Evolutionary conservation across 2,888 invertebrate genomes (phyloP).

Genomic region (Prosopocoilus inquinatus): DNA sequence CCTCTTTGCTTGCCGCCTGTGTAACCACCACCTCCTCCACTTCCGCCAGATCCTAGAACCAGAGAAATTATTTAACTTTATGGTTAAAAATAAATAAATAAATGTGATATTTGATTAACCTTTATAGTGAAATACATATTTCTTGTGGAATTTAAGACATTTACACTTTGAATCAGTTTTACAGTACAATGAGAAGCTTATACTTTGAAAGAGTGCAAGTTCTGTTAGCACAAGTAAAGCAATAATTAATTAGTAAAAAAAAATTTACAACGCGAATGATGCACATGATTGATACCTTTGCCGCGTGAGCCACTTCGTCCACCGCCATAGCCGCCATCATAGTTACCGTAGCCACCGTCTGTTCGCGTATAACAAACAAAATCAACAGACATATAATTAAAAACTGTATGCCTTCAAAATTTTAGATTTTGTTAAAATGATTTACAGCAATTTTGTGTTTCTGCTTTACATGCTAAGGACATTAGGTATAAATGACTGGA

Average conservation of each 20-base stretch:
- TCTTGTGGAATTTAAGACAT: not conserved
- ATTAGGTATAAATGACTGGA: slow-evolving; percentile 52
- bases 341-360: slow-evolving; percentile 87
- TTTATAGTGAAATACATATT: slow-evolving; percentile 20
- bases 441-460: slow-evolving; percentile 2
- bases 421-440: not conserved
- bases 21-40: slow-evolving; percentile 62
- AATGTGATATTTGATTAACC: slow-evolving; percentile 11
- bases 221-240: not conserved
- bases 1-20: slow-evolving; percentile 82
- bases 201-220: no score
- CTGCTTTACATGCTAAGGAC: slow-evolving; percentile 7
- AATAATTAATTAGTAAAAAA: slow-evolving; percentile 11
- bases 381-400: slow-evolving; percentile 11
- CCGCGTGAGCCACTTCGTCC: slow-evolving; percentile 82
- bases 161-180: slow-evolving; percentile 1
- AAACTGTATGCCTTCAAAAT: not conserved
- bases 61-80: slow-evolving; percentile 11
- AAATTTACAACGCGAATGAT: slow-evolving; percentile 16
- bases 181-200: no score
- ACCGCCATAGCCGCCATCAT: slow-evolving; percentile 84
- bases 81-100: not conserved
- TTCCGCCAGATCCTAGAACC: slow-evolving; percentile 32
- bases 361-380: slow-evolving; percentile 52
- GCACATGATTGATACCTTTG: slow-evolving; percentile 66